These are phyloP conservation scores for Garrulus glandarius DNA, from an alignment of 2,797 vertebrate genomes.

Conservation along the genomic window DNA sequence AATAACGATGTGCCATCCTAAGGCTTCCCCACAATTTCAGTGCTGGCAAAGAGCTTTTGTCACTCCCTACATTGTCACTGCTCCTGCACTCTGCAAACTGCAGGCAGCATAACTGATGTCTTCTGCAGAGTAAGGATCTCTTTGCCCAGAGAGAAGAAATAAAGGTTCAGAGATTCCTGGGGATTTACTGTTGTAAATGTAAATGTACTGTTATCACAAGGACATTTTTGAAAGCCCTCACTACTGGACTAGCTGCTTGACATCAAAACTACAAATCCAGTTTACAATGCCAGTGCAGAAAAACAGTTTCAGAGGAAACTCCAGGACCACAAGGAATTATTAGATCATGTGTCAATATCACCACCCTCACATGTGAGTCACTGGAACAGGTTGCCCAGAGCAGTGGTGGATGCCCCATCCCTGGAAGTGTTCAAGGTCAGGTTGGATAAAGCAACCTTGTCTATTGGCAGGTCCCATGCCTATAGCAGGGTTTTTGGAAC, in stretches of 20 bases:
- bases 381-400: background rate
- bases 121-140: background rate
- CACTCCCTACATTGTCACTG: background rate
- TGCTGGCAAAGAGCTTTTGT: background rate
- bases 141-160: background rate
- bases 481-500: background rate
- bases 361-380: background rate
- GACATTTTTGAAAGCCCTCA: background rate
- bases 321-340: background rate
- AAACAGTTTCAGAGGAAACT: background rate
- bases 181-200: fast-evolving
- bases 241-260: background rate
- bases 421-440: background rate
- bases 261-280: background rate
- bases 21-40: background rate
- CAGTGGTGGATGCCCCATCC: background rate
- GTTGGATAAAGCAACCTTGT: background rate
- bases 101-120: background rate
- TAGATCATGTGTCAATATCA: background rate
- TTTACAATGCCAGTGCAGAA: background rate
- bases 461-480: background rate
- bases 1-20: background rate
- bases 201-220: background rate
- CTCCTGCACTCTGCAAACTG: background rate
- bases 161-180: background rate